Evolutionary conservation across 2,797 vertebrate species (phyloP).

Genomic region (Choloepus didactylus): DNA sequence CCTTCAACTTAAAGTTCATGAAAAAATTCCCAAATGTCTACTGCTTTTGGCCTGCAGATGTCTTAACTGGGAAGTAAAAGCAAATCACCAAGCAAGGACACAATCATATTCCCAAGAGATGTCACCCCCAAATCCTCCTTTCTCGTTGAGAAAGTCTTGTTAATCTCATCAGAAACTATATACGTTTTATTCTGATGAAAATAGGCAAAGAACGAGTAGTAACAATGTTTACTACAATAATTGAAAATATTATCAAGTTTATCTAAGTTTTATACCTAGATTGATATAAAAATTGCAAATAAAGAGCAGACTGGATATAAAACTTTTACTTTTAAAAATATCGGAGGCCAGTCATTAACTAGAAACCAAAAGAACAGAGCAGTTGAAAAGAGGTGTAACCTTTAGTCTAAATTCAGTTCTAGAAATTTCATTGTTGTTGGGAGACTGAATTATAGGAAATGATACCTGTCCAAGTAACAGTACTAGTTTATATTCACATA

Average conservation of each 20-base stretch:
- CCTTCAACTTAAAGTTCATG: slow-evolving; percentile 58
- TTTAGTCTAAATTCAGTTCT: slow-evolving; percentile 59
- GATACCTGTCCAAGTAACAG: background rate
- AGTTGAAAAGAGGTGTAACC: background rate
- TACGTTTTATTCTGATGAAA: slow-evolving; percentile 59
- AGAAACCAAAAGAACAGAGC: slow-evolving; percentile 18
- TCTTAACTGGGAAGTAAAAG: slow-evolving; percentile 61
- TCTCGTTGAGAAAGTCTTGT: slow-evolving; percentile 36
- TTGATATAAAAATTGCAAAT: slow-evolving; percentile 53
- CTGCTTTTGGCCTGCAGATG: slow-evolving; percentile 39
- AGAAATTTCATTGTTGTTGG: background rate
- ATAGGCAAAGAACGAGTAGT: background rate
- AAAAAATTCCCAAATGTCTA: slow-evolving; percentile 50
- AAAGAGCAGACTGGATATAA: slow-evolving; percentile 47
- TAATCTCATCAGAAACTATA: slow-evolving; percentile 32
- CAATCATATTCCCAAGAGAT: slow-evolving; percentile 32
- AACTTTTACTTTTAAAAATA: slow-evolving; percentile 48
- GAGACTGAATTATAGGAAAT: slow-evolving; percentile 31
- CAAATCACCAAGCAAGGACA: slow-evolving; percentile 55
- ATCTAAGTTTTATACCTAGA: slow-evolving; percentile 42
- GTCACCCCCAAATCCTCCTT: background rate
- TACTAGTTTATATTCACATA: slow-evolving; percentile 35
- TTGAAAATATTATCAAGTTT: slow-evolving; percentile 49
- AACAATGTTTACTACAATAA: background rate
- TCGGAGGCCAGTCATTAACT: slow-evolving; percentile 11